phyloP scores from a whole-genome alignment of 2,888 invertebrate species.

The Sinelater perroti region DNA sequence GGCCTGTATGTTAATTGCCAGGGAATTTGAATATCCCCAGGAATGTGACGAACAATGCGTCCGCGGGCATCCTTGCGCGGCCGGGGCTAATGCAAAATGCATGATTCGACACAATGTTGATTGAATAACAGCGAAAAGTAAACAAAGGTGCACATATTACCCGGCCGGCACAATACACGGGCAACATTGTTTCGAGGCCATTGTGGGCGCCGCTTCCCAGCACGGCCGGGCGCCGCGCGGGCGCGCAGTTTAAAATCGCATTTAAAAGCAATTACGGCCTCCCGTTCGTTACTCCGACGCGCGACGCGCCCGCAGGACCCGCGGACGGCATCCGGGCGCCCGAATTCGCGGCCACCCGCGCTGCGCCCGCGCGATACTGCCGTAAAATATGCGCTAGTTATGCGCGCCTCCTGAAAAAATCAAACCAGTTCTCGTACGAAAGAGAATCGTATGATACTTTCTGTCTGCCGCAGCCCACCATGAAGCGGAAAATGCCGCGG shows the following conservation, averaged over 20 bases:
- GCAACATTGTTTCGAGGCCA: conserved; percentile 29
- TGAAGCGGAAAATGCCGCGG: conserved; percentile 45
- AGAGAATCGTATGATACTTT: conserved; percentile 47
- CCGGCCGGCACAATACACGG: conserved; percentile 27
- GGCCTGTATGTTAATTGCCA: too few relatives aligned
- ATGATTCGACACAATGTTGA: conserved; percentile 15
- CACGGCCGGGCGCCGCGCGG: conserved; percentile 25
- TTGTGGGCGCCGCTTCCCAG: conserved; percentile 29
- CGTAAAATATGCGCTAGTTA: conserved; percentile 51
- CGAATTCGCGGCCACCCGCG: too few relatives aligned
- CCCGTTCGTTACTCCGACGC: conserved; percentile 31
- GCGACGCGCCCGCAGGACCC: conserved; percentile 25
- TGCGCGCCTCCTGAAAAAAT: conserved; percentile 45
- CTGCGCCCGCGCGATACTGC: conserved; percentile 24
- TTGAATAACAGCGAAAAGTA: conserved; percentile 32
- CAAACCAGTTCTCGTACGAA: conserved; percentile 47
- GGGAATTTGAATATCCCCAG: too few relatives aligned
- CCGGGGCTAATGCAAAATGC: conserved; percentile 11
- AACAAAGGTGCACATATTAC: conserved; percentile 29
- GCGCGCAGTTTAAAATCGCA: conserved; percentile 35
- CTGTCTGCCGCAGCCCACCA: conserved; percentile 49
- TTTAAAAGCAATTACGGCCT: conserved; percentile 36
- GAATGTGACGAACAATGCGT: conserved; percentile 1
- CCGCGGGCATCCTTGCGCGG: conserved; percentile 1
- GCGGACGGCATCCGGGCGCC: too few relatives aligned